These are phyloP conservation scores for Chamaedrilus cognettii DNA, from an alignment of 2,888 invertebrate species.

Conservation along the genomic window DNA sequence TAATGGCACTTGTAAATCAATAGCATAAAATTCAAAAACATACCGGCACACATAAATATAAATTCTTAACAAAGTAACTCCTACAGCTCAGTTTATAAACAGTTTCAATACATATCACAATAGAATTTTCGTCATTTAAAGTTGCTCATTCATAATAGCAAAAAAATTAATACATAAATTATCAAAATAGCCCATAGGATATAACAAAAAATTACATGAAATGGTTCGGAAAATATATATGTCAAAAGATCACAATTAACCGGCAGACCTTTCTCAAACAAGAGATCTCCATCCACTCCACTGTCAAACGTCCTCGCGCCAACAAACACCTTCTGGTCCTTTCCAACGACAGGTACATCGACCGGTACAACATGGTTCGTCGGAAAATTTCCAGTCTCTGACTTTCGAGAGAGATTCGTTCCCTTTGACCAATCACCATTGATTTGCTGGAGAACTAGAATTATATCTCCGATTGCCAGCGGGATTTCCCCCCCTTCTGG, in stretches of 20 bases:
- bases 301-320: constrained; percentile 48
- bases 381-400: constrained; percentile 48
- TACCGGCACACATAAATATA: too few relatives aligned
- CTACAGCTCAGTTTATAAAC: too few relatives aligned
- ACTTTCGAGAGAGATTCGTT: constrained; percentile 29
- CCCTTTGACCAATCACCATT: constrained; percentile 54
- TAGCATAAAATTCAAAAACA: too few relatives aligned
- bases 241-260: too few relatives aligned
- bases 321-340: constrained; percentile 48
- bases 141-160: too few relatives aligned
- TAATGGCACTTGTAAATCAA: not conserved
- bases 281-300: constrained; percentile 49
- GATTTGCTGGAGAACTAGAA: constrained; percentile 43
- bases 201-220: not conserved
- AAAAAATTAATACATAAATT: too few relatives aligned
- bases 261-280: constrained; percentile 51
- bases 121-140: too few relatives aligned
- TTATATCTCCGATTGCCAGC: constrained; percentile 47
- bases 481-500: constrained; percentile 48
- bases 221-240: not conserved
- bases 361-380: constrained; percentile 49
- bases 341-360: constrained; percentile 40
- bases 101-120: too few relatives aligned
- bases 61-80: too few relatives aligned
- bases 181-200: too few relatives aligned